Evolutionary conservation across 2,113 vertebrate species (phyloP), one percentile per base, ranked within the genome.

Genomic region (Macrotis lagotis): DNA sequence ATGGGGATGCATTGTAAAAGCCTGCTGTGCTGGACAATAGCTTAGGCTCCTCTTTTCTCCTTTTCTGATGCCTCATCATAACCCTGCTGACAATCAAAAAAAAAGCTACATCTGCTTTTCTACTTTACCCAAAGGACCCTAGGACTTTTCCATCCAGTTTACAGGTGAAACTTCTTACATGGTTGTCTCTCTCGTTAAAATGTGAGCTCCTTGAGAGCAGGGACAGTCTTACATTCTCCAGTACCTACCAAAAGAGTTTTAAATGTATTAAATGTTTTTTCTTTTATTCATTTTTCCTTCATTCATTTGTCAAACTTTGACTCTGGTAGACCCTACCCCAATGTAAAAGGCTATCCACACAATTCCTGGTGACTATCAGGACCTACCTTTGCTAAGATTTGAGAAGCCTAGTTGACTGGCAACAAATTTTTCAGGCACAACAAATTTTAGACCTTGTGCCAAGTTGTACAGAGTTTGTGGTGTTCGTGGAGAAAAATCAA

Each of bases 161-260:
- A 83, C 0, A 44, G n/a, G 16, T 44, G 19, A 44, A 83, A 24
- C 5, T 19, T 83, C 66, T 19, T 44, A 24, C 66, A 24, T 83
- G n/a, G n/a, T 44, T 83, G 66, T 44, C 66, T 44, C 5, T 44
- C 66, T n/a, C n/a, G 44, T 83, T 83, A 83, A 83, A 83, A 44
- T 83, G n/a, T 44, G 19, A 83, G 66, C 66, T 83, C n/a, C 19
- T 44, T 83, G 66, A 44, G 24, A 83, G 6, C 66, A 83, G 66
- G n/a, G n/a, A 9, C n/a, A 4, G 12, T 19, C 14, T 44, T 8
- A 22, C n/a, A 2, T 24, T 19, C n/a, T 24, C 6, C 6, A 2
- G n/a, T 83, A n/a, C 19, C 66, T 83, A 44, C 1, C 19, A 24
- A 22, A 22, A 44, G 37, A 6, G 6, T 6, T 22, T 74, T 19